Conservation (phyloP, 2,113 vertebrate genomes). For the Gavia stellata region DNA sequence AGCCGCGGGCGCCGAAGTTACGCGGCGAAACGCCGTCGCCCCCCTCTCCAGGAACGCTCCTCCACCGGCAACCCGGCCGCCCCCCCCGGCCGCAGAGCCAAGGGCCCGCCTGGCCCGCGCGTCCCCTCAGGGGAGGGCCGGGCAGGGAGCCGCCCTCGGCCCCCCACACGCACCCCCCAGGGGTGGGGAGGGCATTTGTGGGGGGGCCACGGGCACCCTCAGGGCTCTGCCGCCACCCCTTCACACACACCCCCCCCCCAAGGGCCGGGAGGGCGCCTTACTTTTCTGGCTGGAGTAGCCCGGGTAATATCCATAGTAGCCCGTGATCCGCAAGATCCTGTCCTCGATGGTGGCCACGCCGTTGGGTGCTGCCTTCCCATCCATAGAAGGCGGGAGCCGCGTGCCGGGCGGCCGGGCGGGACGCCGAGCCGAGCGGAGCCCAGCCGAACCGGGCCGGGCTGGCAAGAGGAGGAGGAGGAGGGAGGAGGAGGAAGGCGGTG, state of each 20-base stretch:
- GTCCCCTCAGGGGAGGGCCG: neutral
- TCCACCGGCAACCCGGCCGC: neutral
- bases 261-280: constrained; percentile 71
- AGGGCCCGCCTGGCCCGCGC: neutral
- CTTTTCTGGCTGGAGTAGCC: constrained; percentile 96
- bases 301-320: constrained; percentile 97
- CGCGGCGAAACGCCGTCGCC: neutral
- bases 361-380: constrained; percentile 87
- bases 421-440: neutral
- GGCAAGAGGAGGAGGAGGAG: neutral
- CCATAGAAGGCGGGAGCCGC: constrained; percentile 67
- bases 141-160: neutral
- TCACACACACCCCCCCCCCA: neutral
- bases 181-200: neutral
- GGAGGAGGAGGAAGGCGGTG: neutral
- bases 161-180: no score
- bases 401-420: constrained; percentile 42
- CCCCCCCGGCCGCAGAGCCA: neutral
- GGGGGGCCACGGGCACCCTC: neutral
- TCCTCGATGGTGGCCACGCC: constrained; percentile 96
- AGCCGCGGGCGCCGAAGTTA: neutral
- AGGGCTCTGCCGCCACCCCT: neutral
- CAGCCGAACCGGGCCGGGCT: neutral
- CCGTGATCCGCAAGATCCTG: constrained; percentile 94
- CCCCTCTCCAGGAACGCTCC: neutral